phyloP scores from a whole-genome alignment of 2,888 invertebrate species.

The Epirrhoe tristata region DNA sequence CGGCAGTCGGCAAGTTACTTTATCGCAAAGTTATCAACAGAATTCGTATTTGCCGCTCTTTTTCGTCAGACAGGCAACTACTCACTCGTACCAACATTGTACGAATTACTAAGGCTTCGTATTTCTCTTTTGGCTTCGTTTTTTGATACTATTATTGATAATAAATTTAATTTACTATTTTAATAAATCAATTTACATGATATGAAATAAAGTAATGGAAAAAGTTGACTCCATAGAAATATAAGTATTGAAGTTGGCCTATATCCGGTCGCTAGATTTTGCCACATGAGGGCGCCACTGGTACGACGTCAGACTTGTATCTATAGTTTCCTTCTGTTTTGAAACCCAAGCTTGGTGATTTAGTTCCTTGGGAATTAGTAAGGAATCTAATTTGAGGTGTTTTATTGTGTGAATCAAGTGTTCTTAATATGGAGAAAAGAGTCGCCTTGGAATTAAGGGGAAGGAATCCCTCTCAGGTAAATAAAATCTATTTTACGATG shows the following conservation, averaged over 20 bases:
- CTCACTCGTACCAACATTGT: conserved; percentile 57
- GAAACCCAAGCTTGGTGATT: conserved; percentile 85
- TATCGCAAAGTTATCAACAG: conserved; percentile 49
- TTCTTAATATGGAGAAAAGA: conserved; percentile 94
- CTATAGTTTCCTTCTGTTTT: conserved; percentile 86
- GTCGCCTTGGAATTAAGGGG: conserved; percentile 97
- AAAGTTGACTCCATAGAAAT: background rate
- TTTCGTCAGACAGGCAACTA: conserved; percentile 51
- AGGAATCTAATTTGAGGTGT: conserved; percentile 66
- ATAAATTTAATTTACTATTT: conserved; percentile 4
- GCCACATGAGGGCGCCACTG: conserved; percentile 76
- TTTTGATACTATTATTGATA: background rate
- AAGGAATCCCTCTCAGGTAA: conserved; percentile 95
- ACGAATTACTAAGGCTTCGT: background rate
- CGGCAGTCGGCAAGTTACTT: conserved; percentile 33
- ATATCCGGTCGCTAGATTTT: conserved; percentile 67
- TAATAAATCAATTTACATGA: background rate
- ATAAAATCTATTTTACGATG: conserved; percentile 72
- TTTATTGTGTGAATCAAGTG: conserved; percentile 62
- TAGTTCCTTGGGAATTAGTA: conserved; percentile 75
- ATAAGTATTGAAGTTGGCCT: conserved; percentile 47
- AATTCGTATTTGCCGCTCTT: conserved; percentile 62
- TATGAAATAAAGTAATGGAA: background rate
- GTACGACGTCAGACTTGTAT: conserved; percentile 83
- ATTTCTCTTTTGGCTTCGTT: background rate